A percentile compares a stretch with the other conserved stretches of the same genome.
Evolutionary conservation across 92 coral and sea anemone species (phyloP).

Genomic region (Palythoa heliodiscus): DNA sequence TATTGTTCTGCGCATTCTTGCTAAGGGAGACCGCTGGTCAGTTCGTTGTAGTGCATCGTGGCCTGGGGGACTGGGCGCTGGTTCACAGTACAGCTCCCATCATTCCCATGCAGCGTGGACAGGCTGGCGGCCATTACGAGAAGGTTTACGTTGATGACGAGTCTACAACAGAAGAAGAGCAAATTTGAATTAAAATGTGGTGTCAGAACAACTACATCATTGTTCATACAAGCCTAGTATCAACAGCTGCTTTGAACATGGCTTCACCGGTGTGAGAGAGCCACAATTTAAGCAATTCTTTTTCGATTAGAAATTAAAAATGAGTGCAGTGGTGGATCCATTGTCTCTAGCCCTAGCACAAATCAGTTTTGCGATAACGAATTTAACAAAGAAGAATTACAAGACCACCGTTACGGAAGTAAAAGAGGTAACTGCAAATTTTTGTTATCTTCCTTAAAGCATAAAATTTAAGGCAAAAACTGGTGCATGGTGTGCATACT

Average conservation of each 20-base stretch:
- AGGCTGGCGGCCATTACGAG: conserved; percentile 16
- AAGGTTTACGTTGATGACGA: not conserved
- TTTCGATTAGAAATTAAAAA: conserved; percentile 6
- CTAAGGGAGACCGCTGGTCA: conserved; percentile 3
- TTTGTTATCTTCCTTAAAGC: not conserved
- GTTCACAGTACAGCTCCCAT: too few relatives aligned
- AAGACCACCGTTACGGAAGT: conserved; percentile 89
- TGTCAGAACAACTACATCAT: not conserved
- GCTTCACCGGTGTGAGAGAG: conserved; percentile 23
- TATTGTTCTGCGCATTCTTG: conserved; percentile 12
- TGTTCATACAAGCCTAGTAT: not conserved
- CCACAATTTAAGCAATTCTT: not conserved
- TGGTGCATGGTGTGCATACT: not conserved
- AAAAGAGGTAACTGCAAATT: conserved; percentile 67
- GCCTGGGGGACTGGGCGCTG: too few relatives aligned
- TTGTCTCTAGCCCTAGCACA: conserved; percentile 95
- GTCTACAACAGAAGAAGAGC: not conserved
- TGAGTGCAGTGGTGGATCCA: conserved; percentile 92
- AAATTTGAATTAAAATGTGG: not conserved
- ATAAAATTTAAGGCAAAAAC: too few relatives aligned
- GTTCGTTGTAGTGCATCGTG: not conserved
- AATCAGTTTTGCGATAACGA: conserved; percentile 91
- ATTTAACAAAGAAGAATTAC: conserved; percentile 92
- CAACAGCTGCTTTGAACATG: not conserved
- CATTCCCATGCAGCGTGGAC: conserved; percentile 4